A percentile compares a stretch with the other conserved stretches of the same genome.
phyloP scores from a whole-genome alignment of 2,888 invertebrate genomes.

The Brachypterus glaber region DNA sequence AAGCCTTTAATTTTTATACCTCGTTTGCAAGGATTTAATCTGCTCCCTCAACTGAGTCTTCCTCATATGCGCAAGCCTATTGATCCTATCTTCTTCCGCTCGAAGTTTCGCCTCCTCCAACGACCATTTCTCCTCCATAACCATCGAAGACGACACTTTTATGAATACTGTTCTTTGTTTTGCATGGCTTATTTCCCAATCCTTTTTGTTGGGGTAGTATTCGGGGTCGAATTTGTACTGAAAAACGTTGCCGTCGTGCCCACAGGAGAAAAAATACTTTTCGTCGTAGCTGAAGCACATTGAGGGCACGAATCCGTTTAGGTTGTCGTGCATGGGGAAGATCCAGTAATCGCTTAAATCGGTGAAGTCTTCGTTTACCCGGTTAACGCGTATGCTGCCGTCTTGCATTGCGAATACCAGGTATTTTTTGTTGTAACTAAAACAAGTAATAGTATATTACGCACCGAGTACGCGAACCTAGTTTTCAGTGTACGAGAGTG shows the following conservation, averaged over 20 bases:
- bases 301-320: slow-evolving; percentile 56
- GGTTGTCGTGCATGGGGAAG: slow-evolving; percentile 66
- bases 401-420: slow-evolving; percentile 52
- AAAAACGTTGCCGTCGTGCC: slow-evolving; percentile 70
- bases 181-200: slow-evolving; percentile 16
- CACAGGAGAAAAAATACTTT: slow-evolving; percentile 49
- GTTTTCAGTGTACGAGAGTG: too few species aligned
- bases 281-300: slow-evolving; percentile 55
- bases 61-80: slow-evolving; percentile 53
- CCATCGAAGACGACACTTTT: not conserved
- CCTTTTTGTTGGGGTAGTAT: slow-evolving; percentile 22
- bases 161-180: slow-evolving; percentile 25
- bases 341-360: slow-evolving; percentile 57
- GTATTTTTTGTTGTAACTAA: slow-evolving; percentile 43
- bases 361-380: slow-evolving; percentile 42
- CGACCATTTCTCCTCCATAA: slow-evolving; percentile 33
- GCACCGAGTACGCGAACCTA: too few species aligned
- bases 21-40: slow-evolving; percentile 46
- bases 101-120: slow-evolving; percentile 63
- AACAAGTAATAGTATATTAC: too few species aligned
- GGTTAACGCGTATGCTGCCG: slow-evolving; percentile 51
- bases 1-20: too few species aligned
- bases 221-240: slow-evolving; percentile 51
- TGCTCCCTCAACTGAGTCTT: slow-evolving; percentile 50
- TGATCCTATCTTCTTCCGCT: slow-evolving; percentile 54